Base-by-base conservation (phyloP, 2,113 vertebrate species). In the Vidua macroura region DNA sequence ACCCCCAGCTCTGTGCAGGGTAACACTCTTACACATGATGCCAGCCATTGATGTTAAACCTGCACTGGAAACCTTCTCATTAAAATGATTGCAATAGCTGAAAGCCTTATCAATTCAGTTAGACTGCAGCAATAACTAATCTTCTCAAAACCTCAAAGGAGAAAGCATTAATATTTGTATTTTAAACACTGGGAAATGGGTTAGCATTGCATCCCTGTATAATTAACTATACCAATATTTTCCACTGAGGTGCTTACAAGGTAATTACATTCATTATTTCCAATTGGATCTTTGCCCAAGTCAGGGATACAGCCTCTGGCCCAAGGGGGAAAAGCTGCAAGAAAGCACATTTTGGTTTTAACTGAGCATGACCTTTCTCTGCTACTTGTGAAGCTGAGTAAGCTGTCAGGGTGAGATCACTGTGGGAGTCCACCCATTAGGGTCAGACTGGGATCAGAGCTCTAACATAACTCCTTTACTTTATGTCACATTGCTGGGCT, bases 231-330 rank as follows among this genome's bases (percentile, higher is more conserved):
- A 87, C 84, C 83, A 86, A 27, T 92, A 81, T 95, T 96, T 96
- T 92, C 82, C 90, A 78, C 67, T 64, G 43, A 96, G 93, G 82
- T 96, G 88, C 95, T 95, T 93, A 92, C 68, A 67, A 64, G 75
- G 87, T 95, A 95, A 95, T 95, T 94, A 83, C 85, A 60, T 94
- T 90, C 44, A 49, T 94, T 94, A 96, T 81, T 95, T 92, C 90
- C 88, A 68, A 3, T 78, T 78, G 90, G 88, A 81, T 83, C 86
- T 95, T 88, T 77, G 87, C 84, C 94, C 79, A 67, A 53, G 51
- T 66, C 59, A 73, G 67, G 46, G 30, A 83, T 90, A 27, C 24
- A 63, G 90, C 80, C 66, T 83, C 87, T 95, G 84, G 87, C 89
- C 68, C 70, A 76, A 58, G 55, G 75, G 82, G 43, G 15, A 23